Base-by-base conservation (phyloP, 2,797 vertebrate species). In the Helicolenus hilgendorfi region DNA sequence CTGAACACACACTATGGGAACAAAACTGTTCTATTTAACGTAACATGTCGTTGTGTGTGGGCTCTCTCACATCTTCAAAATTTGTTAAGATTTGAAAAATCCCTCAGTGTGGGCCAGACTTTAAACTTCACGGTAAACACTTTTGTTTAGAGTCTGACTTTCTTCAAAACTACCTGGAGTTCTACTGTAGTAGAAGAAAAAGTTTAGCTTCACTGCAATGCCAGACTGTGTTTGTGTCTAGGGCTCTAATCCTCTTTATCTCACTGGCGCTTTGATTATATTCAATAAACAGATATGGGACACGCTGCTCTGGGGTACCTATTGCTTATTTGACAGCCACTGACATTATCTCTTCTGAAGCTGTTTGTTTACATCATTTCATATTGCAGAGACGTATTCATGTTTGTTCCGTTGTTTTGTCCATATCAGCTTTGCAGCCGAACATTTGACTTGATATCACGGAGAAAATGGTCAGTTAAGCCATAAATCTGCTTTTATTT, bases 181-280 rank as follows among this genome's bases (percentile, higher is more conserved):
- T 74, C 7, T 9, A 1, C 7, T 49, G 60, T 35, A 31, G 55
- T 2, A 18, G 6, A 56, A 77, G 38, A 63, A 68, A 20, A 65
- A 14, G 33, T 73, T 72, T 36, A 55, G 38, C 68, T 13, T 73
- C 60, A 18, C 27, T 26, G 13, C 2, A 36, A 53, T 2, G 13
- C 14, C 68, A 72, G 65, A 67, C 27, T 38, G 15, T n/a, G 10
- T 27, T 63, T 11, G 4, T 41, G 27, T 73, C n/a, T 65, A 2
- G 14, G 29, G 2, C 68, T 58, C 2, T 55, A 79, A 85, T 81
- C 87, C 53, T 70, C 65, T 83, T 68, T 38, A 80, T 69, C 77
- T 64, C 62, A 29, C 76, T 33, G 76, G 27, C 73, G 68, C 20
- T 76, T 53, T 55, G 56, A 74, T 63, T 41, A 72, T 15, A 49